These are phyloP conservation scores for Drosophila prostipennis DNA, from an alignment of 2,888 invertebrate species.

Conservation along the genomic window DNA sequence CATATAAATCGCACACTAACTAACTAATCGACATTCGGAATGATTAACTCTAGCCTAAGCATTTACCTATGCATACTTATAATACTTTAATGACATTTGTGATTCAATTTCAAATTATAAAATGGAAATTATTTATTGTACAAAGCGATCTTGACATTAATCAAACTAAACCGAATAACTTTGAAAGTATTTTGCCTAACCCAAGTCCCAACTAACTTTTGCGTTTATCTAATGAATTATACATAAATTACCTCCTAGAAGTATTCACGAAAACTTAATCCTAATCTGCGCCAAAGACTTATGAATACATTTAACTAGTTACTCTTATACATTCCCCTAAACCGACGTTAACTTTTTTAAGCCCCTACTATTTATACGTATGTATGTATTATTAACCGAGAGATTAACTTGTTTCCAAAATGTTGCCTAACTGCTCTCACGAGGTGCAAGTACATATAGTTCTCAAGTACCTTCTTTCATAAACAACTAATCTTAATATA, in stretches of 20 bases:
- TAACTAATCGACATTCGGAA: slow-evolving; percentile 29
- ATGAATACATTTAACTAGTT: slow-evolving; percentile 48
- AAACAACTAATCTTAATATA: slow-evolving; percentile 37
- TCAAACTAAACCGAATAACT: slow-evolving; percentile 52
- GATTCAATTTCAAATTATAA: slow-evolving; percentile 74
- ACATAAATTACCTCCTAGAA: slow-evolving; percentile 40
- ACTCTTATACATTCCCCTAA: slow-evolving; percentile 42
- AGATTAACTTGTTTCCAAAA: slow-evolving; percentile 45
- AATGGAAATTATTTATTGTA: slow-evolving; percentile 58
- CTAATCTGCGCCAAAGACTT: slow-evolving; percentile 75
- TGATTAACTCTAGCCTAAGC: slow-evolving; percentile 61
- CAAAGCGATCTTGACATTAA: slow-evolving; percentile 27
- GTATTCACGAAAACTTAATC: slow-evolving; percentile 54
- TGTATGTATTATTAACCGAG: slow-evolving; percentile 32
- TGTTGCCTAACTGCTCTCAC: slow-evolving; percentile 41
- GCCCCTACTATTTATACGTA: slow-evolving; percentile 23
- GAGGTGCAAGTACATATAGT: slow-evolving; percentile 49
- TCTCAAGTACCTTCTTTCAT: slow-evolving; percentile 73
- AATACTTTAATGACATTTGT: slow-evolving; percentile 70
- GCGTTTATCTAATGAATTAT: slow-evolving; percentile 46
- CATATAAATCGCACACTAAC: slow-evolving; percentile 55
- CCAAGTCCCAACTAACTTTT: slow-evolving; percentile 36
- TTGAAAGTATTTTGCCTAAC: slow-evolving; percentile 59
- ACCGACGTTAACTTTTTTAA: slow-evolving; percentile 58
- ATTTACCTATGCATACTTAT: slow-evolving; percentile 47